A percentile compares a stretch with the other conserved stretches of the same genome.
Evolutionary conservation across 2,113 vertebrate species (phyloP).

Genomic region (Stegostoma tigrinum): DNA sequence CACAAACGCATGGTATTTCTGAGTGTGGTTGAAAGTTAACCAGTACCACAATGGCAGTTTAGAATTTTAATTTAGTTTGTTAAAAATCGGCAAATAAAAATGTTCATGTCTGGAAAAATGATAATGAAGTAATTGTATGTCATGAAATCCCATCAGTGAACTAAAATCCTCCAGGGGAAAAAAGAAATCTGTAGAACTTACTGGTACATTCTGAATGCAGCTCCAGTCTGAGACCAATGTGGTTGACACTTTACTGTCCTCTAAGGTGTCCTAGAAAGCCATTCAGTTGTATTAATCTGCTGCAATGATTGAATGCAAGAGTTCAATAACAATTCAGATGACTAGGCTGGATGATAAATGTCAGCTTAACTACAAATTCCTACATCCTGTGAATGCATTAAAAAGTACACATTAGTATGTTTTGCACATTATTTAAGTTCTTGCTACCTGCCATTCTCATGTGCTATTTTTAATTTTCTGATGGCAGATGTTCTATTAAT

Average conservation of each 20-base stretch:
- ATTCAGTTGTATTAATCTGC: background rate
- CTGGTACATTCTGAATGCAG: background rate
- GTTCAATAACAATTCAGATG: background rate
- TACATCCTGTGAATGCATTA: background rate
- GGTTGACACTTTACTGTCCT: background rate
- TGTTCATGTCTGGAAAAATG: background rate
- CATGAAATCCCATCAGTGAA: background rate
- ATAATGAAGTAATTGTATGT: background rate
- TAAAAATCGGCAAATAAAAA: background rate
- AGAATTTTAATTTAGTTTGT: background rate
- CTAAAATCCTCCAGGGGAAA: background rate
- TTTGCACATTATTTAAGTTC: background rate
- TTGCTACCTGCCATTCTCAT: background rate
- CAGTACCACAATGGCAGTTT: background rate
- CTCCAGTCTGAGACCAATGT: background rate
- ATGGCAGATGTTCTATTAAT: conserved; percentile 8
- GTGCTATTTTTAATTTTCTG: background rate
- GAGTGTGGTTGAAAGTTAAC: no score
- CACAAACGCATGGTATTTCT: no score
- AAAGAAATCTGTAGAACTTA: background rate
- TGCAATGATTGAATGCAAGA: background rate
- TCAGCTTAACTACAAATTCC: background rate
- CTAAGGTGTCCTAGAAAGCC: background rate
- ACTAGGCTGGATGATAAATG: background rate
- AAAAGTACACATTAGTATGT: background rate